Base-by-base conservation (phyloP, 1,140 invertebrate species). In the Calliphora vicina region DNA sequence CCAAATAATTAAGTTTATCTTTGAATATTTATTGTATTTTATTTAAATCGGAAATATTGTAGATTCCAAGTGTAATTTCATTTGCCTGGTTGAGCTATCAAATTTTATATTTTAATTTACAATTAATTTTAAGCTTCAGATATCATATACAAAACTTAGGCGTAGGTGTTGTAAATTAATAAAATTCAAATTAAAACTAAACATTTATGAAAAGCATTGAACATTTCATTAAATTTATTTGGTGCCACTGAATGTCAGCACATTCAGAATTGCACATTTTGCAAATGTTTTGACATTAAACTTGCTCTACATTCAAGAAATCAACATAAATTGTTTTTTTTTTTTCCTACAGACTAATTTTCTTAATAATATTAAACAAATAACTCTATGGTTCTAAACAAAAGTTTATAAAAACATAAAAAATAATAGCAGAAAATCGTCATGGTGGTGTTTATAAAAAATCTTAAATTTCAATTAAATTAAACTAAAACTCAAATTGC, bases 281-380 rank as follows among this genome's bases (percentile, higher is more conserved):
- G 50, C 15, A 35, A 76, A 76, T 76, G 35, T 76, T 76, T 76
- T 76, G 73, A 76, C 73, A 76, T 76, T 76, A 76, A 76, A 76
- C 73, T 76, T 76, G 73, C 50, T 57, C 50, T 57, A 57, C 50
- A 57, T 57, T 57, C 13, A 57, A 17, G 8, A 35, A 35, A 35
- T 35, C 35, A 35, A 35, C 35, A 57, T 57, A n/a, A n/a, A 57
- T 57, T 57, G n/a, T 17, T 57, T 17, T n/a, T 13, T 45, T 45
- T 57, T 35, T 35, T 35, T 35, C 35, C 35, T 8, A 17, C 6
- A 57, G 15, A 57, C 50, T 57, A 57, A 57, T 57, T 57, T 57
- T 57, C 13, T 5, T 57, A 57, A 15, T 57, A n/a, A n/a, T 57
- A 15, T 17, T n/a, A 1, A 17, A 57, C 50, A 57, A 6, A 57